Conservation (phyloP, 2,113 vertebrate species). For the Gallinago jamesoni region DNA sequence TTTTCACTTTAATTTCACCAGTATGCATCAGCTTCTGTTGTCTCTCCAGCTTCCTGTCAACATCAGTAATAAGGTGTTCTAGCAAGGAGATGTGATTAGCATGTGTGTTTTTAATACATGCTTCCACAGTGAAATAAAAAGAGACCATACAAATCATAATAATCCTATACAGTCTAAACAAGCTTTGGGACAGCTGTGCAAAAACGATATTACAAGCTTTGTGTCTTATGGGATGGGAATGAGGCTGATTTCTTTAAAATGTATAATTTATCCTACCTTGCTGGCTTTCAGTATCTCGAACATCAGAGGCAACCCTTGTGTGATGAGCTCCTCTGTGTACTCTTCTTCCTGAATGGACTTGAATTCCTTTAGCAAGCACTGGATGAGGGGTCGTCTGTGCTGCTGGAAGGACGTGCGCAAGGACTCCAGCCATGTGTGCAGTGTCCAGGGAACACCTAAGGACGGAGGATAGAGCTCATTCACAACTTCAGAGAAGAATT, state of each 20-base stretch:
- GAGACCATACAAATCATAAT: not conserved
- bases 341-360: slow-evolving; percentile 95
- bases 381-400: slow-evolving; percentile 91
- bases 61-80: not conserved
- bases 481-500: not conserved
- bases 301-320: slow-evolving; percentile 93
- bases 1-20: slow-evolving; percentile 13
- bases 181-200: not conserved
- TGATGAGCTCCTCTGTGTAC: slow-evolving; percentile 92
- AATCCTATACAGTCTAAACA: not conserved
- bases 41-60: not conserved
- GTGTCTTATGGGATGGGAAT: not conserved
- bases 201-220: not conserved
- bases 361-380: slow-evolving; percentile 95
- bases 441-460: slow-evolving; percentile 91
- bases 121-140: not conserved
- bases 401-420: slow-evolving; percentile 92
- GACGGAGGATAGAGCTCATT: not conserved
- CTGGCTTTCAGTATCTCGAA: slow-evolving; percentile 95
- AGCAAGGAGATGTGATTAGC: not conserved
- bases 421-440: slow-evolving; percentile 96
- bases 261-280: slow-evolving; percentile 80
- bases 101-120: not conserved
- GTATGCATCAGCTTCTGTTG: not conserved
- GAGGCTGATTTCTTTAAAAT: not conserved